Conservation (phyloP, 2,113 vertebrate species). For the Percina caprodes region DNA sequence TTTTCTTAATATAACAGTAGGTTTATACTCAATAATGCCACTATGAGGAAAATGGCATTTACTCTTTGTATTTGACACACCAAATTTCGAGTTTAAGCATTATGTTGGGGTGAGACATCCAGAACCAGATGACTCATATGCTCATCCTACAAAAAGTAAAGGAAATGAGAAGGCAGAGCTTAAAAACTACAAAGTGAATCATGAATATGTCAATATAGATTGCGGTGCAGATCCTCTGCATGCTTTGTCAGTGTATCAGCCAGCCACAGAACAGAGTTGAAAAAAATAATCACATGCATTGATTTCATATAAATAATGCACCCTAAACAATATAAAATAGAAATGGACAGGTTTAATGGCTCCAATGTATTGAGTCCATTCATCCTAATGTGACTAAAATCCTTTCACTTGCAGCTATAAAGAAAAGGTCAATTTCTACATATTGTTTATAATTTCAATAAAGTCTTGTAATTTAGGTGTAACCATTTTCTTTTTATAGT, state of each 20-base stretch:
- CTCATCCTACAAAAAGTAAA: not conserved
- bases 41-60: not conserved
- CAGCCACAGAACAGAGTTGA: too few species aligned
- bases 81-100: not conserved
- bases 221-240: not conserved
- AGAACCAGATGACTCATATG: not conserved
- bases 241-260: not conserved
- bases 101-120: not conserved
- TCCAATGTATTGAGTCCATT: too few species aligned
- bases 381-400: too few species aligned
- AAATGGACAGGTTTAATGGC: too few species aligned
- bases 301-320: too few species aligned
- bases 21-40: slow-evolving; percentile 1
- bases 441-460: too few species aligned
- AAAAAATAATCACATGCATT: too few species aligned
- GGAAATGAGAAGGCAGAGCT: not conserved
- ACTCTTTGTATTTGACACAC: not conserved
- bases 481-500: too few species aligned
- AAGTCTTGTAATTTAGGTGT: too few species aligned
- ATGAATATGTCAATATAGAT: slow-evolving; percentile 10
- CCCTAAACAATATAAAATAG: too few species aligned
- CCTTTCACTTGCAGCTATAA: too few species aligned
- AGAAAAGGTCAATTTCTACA: too few species aligned
- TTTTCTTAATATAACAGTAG: not conserved
- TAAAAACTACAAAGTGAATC: not conserved